Evolutionary conservation across 1,140 invertebrate genomes (phyloP).

Genomic region (Halictus rubicundus): DNA sequence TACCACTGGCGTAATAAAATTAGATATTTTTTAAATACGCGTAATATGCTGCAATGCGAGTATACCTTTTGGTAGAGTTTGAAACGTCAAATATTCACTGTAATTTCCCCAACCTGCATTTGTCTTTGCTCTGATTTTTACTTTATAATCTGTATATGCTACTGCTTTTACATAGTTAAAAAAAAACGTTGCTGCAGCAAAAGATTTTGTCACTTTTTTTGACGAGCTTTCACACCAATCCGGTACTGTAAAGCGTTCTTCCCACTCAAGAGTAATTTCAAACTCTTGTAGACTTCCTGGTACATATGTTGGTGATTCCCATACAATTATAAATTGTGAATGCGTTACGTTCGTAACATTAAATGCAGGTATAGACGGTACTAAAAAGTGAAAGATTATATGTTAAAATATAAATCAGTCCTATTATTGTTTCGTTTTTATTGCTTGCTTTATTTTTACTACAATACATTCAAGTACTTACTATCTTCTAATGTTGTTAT

Average conservation of each 20-base stretch:
- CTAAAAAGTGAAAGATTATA: constrained; percentile 52
- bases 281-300: constrained; percentile 65
- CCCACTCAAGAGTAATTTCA: constrained; percentile 66
- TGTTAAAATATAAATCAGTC: not conserved
- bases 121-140: constrained; percentile 67
- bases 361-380: constrained; percentile 58
- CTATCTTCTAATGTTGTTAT: constrained; percentile 64
- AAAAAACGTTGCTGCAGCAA: constrained; percentile 27
- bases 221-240: constrained; percentile 42
- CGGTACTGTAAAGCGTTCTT: constrained; percentile 54
- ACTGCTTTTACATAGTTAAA: constrained; percentile 47
- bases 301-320: constrained; percentile 65
- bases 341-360: constrained; percentile 51
- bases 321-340: constrained; percentile 63
- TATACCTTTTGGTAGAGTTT: constrained; percentile 55
- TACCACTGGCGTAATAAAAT: constrained; percentile 16
- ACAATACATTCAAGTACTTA: constrained; percentile 26
- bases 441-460: not conserved
- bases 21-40: not conserved
- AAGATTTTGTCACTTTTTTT: constrained; percentile 1
- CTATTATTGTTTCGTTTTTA: not conserved
- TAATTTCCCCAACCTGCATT: constrained; percentile 66
- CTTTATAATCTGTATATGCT: constrained; percentile 64
- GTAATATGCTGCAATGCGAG: not conserved
- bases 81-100: constrained; percentile 44